Base-by-base conservation (phyloP, 2,113 vertebrate genomes). In the Nyctereutes procyonoides region DNA sequence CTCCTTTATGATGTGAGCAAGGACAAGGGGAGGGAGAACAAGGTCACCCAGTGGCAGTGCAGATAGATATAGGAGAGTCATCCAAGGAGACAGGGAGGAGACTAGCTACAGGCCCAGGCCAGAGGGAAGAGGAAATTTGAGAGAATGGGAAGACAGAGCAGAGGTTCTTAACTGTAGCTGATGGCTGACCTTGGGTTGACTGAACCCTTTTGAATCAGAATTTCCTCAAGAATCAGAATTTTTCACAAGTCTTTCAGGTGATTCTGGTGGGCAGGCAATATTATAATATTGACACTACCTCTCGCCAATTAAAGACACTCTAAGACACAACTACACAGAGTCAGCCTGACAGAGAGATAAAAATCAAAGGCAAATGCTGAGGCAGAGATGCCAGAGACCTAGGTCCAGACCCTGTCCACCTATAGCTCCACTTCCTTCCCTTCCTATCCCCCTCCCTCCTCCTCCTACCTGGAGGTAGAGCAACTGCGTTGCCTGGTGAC, bases 1-100 rank as follows among this genome's bases (percentile, higher is more conserved):
- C 35, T 79, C 85, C 62, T 95, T 93, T 97, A 87, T 93, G 93
- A 98, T 77, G 79, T 82, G 65, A 95, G 26, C 82, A 24, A 28
- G n/a, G 65, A 43, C 20, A 22, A 67, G 32, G 3, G 14, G 62
- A 65, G 38, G 56, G 12, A 67, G 4, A 86, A 69, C 8, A n/a
- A 83, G 38, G 58, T 24, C 65, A 55, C 30, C 76, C 17, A 30
- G 11, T 16, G 16, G 35, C 76, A 79, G 26, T 10, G 22, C 62
- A 65, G 55, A 53, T 28, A 85, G 62, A 93, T 22, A 20, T 0
- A 38, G 74, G 51, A 67, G 26, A 73, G n/a, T 38, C 35, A 67
- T 69, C 32, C 28, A 8, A 51, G 63, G 32, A 90, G 62, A 14
- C 1, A 67, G 55, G 55, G 60, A n/a, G n/a, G 65, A 95, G 51